A percentile compares a stretch with the other conserved stretches of the same genome.
Evolutionary conservation across 92 coral and sea anemone genomes (phyloP).

Genomic region (Siderastrea radians): DNA sequence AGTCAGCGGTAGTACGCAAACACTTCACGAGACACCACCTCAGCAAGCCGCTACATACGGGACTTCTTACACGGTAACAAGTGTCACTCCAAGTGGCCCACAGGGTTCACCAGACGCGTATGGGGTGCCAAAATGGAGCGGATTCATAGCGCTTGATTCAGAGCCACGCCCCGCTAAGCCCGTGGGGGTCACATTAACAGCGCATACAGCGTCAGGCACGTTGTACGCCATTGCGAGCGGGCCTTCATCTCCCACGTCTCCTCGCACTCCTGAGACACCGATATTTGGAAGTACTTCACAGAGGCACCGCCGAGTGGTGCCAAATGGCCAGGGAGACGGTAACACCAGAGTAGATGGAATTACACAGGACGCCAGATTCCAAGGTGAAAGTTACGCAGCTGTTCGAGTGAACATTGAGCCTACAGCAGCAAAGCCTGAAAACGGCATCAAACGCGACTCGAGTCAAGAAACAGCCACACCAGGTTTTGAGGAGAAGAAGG

Average conservation of each 20-base stretch:
- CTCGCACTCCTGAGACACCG: conserved; percentile 77
- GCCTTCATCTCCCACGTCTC: conserved; percentile 72
- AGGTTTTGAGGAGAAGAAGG: conserved; percentile 40
- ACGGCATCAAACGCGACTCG: conserved; percentile 18
- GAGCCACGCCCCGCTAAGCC: conserved; percentile 59
- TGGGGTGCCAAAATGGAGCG: conserved; percentile 82
- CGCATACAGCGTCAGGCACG: conserved; percentile 82
- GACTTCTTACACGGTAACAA: conserved; percentile 88
- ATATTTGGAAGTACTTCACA: conserved; percentile 89
- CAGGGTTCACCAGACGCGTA: conserved; percentile 42
- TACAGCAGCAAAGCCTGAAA: conserved; percentile 16
- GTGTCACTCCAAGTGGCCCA: conserved; percentile 64
- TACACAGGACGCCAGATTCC: conserved; percentile 29
- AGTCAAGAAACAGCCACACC: conserved; percentile 26
- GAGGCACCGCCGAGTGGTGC: conserved; percentile 78
- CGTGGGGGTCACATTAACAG: conserved; percentile 75
- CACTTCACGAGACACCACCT: conserved; percentile 79
- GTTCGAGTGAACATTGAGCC: conserved; percentile 48
- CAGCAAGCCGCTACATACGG: conserved; percentile 73
- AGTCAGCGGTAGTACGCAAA: conserved; percentile 84
- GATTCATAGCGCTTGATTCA: conserved; percentile 55
- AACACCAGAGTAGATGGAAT: conserved; percentile 36
- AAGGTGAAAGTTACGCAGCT: conserved; percentile 62
- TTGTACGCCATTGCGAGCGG: conserved; percentile 87
- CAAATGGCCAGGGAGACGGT: conserved; percentile 68